Evolutionary conservation across 2,797 vertebrate genomes (phyloP), one percentile per base, ranked within the genome.

Genomic region (Diceros bicornis): DNA sequence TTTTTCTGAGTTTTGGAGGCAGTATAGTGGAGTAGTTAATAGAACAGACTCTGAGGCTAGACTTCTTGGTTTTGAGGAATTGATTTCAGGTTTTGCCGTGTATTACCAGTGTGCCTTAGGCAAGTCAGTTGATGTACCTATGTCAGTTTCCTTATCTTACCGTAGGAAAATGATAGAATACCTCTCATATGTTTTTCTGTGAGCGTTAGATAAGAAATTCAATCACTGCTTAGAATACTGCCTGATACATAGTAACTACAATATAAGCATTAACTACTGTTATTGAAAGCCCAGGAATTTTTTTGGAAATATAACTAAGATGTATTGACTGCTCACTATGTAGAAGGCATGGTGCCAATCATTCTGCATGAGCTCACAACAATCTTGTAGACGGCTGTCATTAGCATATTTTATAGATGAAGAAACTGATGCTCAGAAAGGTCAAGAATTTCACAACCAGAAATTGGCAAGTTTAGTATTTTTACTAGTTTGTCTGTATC

Each of bases 1-100:
- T 86, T 88, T 75, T 68, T 92, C 52, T 93, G 89, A 68, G 44
- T 75, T 93, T 81, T 75, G 14, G 32, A 91, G 25, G 10, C 12
- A 75, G 37, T 2, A 11, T 41, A 57, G 12, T 47, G 21, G 18
- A 44, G 3, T 13, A 21, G 12, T 84, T 59, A 64, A 17, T 71
- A 41, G 66, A 29, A 57, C 14, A 74, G 50, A 74, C 41, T 88
- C 37, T 61, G 44, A 68, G 13, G 25, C 27, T 44, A 12, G 25
- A 34, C 4, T 44, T 21, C n/a, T 78, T 68, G 18, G 44, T 37
- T 27, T 8, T 41, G 27, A 83, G 6, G 3, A 10, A 34, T 47
- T 37, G 69, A 47, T 72, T 69, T 18, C 6, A 90, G 72, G 29
- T 29, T 94, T 11, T 61, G 5, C n/a, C 11, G 3, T 3, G 4